These are phyloP conservation scores for Stichodactyla helianthus DNA, from an alignment of 64 coral and sea anemone genomes.

Conservation along the genomic window DNA sequence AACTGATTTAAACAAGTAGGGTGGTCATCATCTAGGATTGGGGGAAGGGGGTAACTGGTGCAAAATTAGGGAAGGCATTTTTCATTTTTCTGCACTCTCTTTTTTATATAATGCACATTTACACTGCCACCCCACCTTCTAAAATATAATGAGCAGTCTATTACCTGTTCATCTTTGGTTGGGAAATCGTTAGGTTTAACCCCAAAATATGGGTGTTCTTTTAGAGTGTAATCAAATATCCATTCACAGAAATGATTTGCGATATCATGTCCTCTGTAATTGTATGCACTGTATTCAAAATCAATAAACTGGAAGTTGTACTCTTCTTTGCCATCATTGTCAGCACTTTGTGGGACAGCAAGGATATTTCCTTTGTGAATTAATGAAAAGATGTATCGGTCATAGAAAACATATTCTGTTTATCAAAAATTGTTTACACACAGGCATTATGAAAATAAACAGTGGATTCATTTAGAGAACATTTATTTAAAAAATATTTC, in stretches of 20 bases:
- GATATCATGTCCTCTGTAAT: slow-evolving; percentile 65
- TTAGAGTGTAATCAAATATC: slow-evolving; percentile 51
- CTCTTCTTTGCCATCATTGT: slow-evolving; percentile 16
- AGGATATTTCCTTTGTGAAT: slow-evolving; percentile 41
- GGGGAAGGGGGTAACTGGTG: too few species aligned
- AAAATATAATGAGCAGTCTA: too few species aligned
- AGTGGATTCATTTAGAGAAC: too few species aligned
- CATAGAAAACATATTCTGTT: background rate
- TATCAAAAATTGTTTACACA: too few species aligned
- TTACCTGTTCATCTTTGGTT: slow-evolving; percentile 64
- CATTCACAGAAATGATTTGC: slow-evolving; percentile 90
- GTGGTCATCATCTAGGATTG: too few species aligned
- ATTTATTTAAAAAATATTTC: too few species aligned
- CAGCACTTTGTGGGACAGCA: slow-evolving; percentile 21
- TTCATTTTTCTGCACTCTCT: too few species aligned
- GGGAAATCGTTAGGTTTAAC: slow-evolving; percentile 33
- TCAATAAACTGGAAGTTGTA: slow-evolving; percentile 45
- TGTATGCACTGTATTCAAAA: slow-evolving; percentile 52
- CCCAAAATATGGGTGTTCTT: slow-evolving; percentile 47
- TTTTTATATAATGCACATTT: too few species aligned
- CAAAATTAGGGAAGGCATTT: too few species aligned
- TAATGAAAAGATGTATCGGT: background rate
- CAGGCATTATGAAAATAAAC: too few species aligned
- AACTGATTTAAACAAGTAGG: too few species aligned
- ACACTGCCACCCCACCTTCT: too few species aligned